Conservation (phyloP, 2,113 vertebrate genomes). For the Hystrix brachyura region DNA sequence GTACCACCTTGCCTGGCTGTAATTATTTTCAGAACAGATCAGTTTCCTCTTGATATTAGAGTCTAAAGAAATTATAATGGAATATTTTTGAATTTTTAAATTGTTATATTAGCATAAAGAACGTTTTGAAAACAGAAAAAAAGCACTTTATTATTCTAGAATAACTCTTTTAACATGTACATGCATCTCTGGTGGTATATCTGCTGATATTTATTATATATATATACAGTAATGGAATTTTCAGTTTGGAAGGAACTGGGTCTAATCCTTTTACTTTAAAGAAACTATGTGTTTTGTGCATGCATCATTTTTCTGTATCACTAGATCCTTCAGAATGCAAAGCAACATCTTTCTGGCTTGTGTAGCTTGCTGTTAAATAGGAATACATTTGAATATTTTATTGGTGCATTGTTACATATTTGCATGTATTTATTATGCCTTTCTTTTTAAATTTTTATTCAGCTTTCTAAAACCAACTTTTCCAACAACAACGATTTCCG, state of each 20-base stretch:
- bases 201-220: not conserved
- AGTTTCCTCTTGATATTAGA: constrained; percentile 34
- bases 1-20: not conserved
- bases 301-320: not conserved
- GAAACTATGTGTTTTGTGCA: not conserved
- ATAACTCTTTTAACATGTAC: not conserved
- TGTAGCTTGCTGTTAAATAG: constrained; percentile 1
- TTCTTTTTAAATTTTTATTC: constrained; percentile 74
- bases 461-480: constrained; percentile 99
- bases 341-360: not conserved
- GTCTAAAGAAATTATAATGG: not conserved
- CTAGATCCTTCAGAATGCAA: constrained; percentile 14
- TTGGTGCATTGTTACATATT: not conserved
- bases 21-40: constrained; percentile 30
- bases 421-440: constrained; percentile 58
- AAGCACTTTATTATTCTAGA: not conserved
- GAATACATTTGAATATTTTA: constrained; percentile 50
- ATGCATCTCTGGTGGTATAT: not conserved
- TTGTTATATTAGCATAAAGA: constrained; percentile 20
- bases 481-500: constrained; percentile 99
- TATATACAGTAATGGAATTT: not conserved
- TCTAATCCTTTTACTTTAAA: constrained; percentile 41
- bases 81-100: constrained; percentile 38
- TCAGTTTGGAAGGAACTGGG: not conserved
- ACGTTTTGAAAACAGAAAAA: constrained; percentile 44